These are phyloP conservation scores for Netelia fuscicornis DNA, from an alignment of 2,888 invertebrate species.

Conservation along the genomic window DNA sequence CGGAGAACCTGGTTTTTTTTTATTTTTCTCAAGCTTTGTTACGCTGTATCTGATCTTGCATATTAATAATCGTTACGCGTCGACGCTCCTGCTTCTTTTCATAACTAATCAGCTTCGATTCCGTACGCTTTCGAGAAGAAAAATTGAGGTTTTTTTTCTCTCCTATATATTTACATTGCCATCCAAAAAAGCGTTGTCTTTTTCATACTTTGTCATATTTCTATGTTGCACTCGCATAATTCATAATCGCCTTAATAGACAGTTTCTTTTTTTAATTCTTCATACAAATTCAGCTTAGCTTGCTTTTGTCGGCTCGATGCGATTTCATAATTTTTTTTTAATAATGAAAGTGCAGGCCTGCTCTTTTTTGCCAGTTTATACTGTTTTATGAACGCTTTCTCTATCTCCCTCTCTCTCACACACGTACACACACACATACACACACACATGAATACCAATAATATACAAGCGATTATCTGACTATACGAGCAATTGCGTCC, in stretches of 20 bases:
- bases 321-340: constrained; percentile 18
- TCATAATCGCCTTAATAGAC: constrained; percentile 37
- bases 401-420: neutral
- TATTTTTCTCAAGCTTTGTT: constrained; percentile 29
- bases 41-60: constrained; percentile 67
- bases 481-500: constrained; percentile 15
- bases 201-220: constrained; percentile 19
- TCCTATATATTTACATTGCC: neutral
- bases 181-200: neutral
- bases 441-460: neutral
- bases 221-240: constrained; percentile 51
- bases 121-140: neutral
- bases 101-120: constrained; percentile 10
- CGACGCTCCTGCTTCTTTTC: constrained; percentile 58
- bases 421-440: neutral
- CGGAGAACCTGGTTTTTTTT: constrained; percentile 22
- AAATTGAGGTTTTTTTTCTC: neutral
- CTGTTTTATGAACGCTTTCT: constrained; percentile 3
- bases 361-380: constrained; percentile 12
- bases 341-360: neutral
- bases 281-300: constrained; percentile 36
- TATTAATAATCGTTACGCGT: constrained; percentile 80
- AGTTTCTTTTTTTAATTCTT: constrained; percentile 24
- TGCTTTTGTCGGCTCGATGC: constrained; percentile 46
- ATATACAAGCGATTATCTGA: constrained; percentile 12